Conservation (phyloP, 2,888 invertebrate genomes). For the Mesoligia furuncula region DNA sequence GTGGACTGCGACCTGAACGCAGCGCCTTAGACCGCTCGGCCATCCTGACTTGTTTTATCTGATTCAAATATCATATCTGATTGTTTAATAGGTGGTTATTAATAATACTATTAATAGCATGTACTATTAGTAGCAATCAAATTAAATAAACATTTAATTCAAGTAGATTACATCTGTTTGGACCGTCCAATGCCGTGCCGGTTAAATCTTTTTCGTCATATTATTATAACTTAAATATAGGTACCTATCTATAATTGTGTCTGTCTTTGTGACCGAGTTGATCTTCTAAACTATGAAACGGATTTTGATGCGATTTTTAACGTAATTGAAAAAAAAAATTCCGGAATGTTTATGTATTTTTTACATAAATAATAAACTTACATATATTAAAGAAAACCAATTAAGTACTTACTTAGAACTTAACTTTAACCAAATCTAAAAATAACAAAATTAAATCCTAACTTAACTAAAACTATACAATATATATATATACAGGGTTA, state of each 20-base stretch:
- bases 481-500: too few relatives aligned
- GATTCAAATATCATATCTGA: constrained; percentile 31
- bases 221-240: not conserved
- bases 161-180: not conserved
- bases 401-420: too few relatives aligned
- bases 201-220: not conserved
- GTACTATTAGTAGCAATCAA: too few relatives aligned
- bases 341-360: not conserved
- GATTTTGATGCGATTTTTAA: not conserved
- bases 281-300: not conserved
- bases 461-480: too few relatives aligned
- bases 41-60: constrained; percentile 71
- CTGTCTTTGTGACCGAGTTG: not conserved
- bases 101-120: constrained; percentile 3
- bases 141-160: not conserved
- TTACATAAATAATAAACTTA: not conserved
- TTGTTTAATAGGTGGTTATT: not conserved
- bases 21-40: constrained; percentile 83
- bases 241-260: not conserved
- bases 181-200: not conserved
- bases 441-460: too few relatives aligned
- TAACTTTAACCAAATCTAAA: too few relatives aligned
- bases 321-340: not conserved
- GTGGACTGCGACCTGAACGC: constrained; percentile 83
- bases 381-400: not conserved